Base-by-base conservation (phyloP, 2,888 invertebrate species). In the Stenichneumon culpator region DNA sequence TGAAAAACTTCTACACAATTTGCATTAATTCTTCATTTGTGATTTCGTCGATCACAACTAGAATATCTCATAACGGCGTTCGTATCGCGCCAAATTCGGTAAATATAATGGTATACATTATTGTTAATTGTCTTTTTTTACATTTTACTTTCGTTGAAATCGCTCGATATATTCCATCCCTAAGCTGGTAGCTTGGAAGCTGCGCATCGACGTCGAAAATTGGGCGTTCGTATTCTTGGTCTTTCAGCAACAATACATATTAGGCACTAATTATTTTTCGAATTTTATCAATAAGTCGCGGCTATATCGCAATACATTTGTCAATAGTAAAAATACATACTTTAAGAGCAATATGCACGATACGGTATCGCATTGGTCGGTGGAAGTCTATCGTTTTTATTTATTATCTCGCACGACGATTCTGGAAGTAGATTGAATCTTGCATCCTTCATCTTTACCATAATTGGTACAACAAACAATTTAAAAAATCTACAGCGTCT, bases 211-310 rank as follows among this genome's bases (percentile, higher is more conserved):
- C n/a, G 52, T 54, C 77, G 67, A 67, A 32, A 52, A 65, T 67
- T 32, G 50, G 25, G 54, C 39, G 19, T 28, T 63, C 3, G 14
- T 16, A 39, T 14, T 47, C 4, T 14, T 54, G n/a, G 32, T n/a
- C 28, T 50, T 60, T 60, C 63, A 36, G 25, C 19, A 19, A 63
- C 25, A 82, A 75, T 68, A 75, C 60, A 75, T 47, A 74, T 79
- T 78, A 84, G 81, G 81, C 84, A 84, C 84, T 81, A 77, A 84
- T 84, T 68, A 68, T 77, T 67, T 54, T 19, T 67, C 72, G 44
- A 67, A 67, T 65, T 54, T 67, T 67, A 63, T 79, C 63, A n/a
- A 67, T 47, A 68, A 57, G 28, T 78, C 54, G 78, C 78, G 57
- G 22, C n/a, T 5, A 25, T 25, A 1, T 32, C 57, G 54, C 67